Conservation (phyloP, 2,113 vertebrate species). For the Morphnarchus princeps region DNA sequence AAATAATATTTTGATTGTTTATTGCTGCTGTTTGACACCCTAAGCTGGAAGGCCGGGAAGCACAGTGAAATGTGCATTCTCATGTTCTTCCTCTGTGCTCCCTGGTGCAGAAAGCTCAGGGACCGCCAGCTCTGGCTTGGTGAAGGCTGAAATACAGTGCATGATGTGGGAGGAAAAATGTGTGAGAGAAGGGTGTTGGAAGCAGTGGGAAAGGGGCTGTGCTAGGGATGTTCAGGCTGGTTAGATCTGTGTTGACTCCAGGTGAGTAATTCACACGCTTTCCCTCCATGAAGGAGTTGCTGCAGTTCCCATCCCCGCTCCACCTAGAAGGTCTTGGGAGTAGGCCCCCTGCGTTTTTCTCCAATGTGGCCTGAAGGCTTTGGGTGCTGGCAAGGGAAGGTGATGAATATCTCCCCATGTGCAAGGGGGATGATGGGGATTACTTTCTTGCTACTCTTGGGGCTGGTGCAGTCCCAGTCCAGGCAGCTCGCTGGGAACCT, state of each 20-base stretch:
- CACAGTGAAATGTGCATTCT: background rate
- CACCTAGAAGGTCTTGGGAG: background rate
- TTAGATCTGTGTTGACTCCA: background rate
- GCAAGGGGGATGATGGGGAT: background rate
- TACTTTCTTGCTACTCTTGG: background rate
- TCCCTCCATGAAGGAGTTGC: background rate
- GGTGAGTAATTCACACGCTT: constrained; percentile 13
- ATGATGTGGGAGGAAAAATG: background rate
- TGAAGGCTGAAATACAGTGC: background rate
- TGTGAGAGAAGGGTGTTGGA: background rate
- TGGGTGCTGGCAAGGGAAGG: background rate
- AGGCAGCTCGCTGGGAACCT: background rate
- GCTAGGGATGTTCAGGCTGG: background rate
- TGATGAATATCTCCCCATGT: background rate
- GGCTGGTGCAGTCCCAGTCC: background rate
- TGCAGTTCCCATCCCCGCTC: background rate
- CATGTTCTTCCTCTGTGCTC: background rate
- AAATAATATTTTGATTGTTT: background rate
- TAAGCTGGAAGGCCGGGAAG: background rate
- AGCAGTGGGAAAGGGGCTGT: background rate
- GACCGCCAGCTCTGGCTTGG: background rate
- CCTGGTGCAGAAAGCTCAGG: background rate
- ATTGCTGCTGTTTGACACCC: background rate
- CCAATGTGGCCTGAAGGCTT: background rate
- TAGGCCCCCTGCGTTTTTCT: background rate